Base-by-base conservation (phyloP, 2,888 invertebrate genomes). In the Chalcis sispes region DNA sequence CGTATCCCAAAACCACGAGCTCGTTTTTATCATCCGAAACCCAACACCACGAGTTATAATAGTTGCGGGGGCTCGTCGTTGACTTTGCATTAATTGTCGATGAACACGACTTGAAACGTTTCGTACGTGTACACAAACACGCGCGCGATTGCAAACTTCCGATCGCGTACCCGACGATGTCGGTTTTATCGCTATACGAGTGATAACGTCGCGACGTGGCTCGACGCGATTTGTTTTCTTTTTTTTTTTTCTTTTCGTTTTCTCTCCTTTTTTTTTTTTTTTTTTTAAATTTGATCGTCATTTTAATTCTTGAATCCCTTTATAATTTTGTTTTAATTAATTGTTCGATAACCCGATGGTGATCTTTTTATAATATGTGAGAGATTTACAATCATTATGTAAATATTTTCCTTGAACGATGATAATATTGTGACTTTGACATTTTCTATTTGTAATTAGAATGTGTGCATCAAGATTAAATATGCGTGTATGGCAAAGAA, bases 31-130 rank as follows among this genome's bases (percentile, higher is more conserved):
- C 20, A 48, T 2, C 4, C 27, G 75, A 69, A 75, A 75, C 56
- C 64, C 40, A 40, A 75, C 69, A 74, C 75, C 62, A n/a, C 23
- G 32, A 13, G 48, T 23, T 7, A 13, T 64, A 13, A 23, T 46
- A 18, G 23, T 18, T 46, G 10, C 18, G 56, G 74, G 50, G 75
- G 69, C 69, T 62, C 70, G 78, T 56, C 73, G 61, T 66, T 67
- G 42, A 59, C 62, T 29, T 7, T 27, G 18, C 61, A 13, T 59
- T 58, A 8, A 46, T 70, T 23, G 29, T 54, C 20, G 29, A 42
- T 18, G 48, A 5, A 15, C n/a, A n/a, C n/a, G 69, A 59, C 42
- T 18, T 25, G 25, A 61, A n/a, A 36, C 18, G 10, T 32, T 25
- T 15, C n/a, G 2, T 54, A 2, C 18, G 13, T 8, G 8, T 40